Base-by-base conservation (phyloP, 2,888 invertebrate genomes). In the Noctua fimbriata region DNA sequence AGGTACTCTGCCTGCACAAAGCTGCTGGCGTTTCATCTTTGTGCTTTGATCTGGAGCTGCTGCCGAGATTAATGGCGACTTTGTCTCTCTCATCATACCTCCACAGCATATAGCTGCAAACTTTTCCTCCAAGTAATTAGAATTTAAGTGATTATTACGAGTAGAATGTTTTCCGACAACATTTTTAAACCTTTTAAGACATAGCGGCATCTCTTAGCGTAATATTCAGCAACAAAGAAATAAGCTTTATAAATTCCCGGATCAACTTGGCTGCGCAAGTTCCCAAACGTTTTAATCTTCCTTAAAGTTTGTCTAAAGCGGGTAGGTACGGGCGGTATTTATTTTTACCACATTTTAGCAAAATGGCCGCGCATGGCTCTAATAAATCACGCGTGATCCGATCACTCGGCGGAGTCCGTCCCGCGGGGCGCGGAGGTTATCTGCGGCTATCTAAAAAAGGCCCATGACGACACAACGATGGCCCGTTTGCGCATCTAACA, bases 311-410 rank as follows among this genome's bases (percentile, higher is more conserved):
- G 69, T 73, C 69, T 78, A 72, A 76, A 82, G 82, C 69, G 67
- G 78, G 58, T 69, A 80, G 71, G 66, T 77, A 70, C 73, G 78
- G 55, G 18, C 49, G 32, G 69, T 78, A 81, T 86, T 89, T 89
- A 89, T 89, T 89, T 88, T 87, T 88, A 85, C 78, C 82, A 47
- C 74, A 79, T 83, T 89, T 89, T 84, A 69, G 77, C 79, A 79
- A 83, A 85, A 81, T 87, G 82, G 81, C 78, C 69, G 82, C 81
- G 85, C 77, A 79, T 83, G 82, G 83, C 73, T 79, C 72, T 86
- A 88, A 90, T 92, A 91, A 92, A 92, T 91, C 92, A 91, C 89
- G 89, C 88, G 76, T 86, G 91, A 88, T 87, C 87, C 81, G 88
- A 90, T 91, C 91, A 87, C 83, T 90, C 89, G 87, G 74, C 88